A percentile compares a stretch with the other conserved stretches of the same genome.
Evolutionary conservation across 2,888 invertebrate genomes (phyloP).

Genomic region (Siphonodentalium dalli): DNA sequence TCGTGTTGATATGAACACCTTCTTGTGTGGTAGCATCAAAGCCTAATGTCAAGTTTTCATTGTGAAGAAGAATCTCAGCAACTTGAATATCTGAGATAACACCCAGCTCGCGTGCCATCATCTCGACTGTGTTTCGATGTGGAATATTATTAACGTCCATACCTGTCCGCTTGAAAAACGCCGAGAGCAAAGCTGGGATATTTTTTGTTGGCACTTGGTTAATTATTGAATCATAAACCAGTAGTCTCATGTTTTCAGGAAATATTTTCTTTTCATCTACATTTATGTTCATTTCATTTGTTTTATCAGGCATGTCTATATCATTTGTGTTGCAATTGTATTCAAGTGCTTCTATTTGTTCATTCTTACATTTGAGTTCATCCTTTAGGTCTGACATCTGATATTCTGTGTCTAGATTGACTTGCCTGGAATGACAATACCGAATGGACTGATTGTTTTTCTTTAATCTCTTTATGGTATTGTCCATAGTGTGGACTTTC

Average conservation of each 20-base stretch:
- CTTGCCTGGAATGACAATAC: too few species aligned
- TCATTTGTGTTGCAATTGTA: too few species aligned
- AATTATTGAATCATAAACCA: slow-evolving; percentile 1
- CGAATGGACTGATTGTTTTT: too few species aligned
- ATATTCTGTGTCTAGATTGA: too few species aligned
- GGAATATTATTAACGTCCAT: background rate
- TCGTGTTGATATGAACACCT: slow-evolving; percentile 13
- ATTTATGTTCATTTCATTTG: too few species aligned
- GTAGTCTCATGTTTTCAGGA: background rate
- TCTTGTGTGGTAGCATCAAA: too few species aligned
- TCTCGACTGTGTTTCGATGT: slow-evolving; percentile 6
- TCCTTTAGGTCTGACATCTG: too few species aligned
- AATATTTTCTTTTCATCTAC: background rate
- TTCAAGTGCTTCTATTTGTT: too few species aligned
- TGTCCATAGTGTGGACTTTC: too few species aligned
- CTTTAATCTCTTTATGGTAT: too few species aligned
- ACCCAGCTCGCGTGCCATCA: slow-evolving; percentile 22
- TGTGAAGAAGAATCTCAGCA: slow-evolving; percentile 3
- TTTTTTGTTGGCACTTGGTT: slow-evolving; percentile 6
- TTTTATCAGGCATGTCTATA: too few species aligned
- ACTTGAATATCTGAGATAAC: slow-evolving; percentile 10
- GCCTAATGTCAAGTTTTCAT: background rate
- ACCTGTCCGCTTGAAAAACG: background rate
- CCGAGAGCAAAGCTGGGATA: background rate
- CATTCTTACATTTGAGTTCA: too few species aligned